Evolutionary conservation across 2,113 vertebrate species (phyloP), one percentile per base, ranked within the genome.

Genomic region (Phyllopteryx taeniolatus): DNA sequence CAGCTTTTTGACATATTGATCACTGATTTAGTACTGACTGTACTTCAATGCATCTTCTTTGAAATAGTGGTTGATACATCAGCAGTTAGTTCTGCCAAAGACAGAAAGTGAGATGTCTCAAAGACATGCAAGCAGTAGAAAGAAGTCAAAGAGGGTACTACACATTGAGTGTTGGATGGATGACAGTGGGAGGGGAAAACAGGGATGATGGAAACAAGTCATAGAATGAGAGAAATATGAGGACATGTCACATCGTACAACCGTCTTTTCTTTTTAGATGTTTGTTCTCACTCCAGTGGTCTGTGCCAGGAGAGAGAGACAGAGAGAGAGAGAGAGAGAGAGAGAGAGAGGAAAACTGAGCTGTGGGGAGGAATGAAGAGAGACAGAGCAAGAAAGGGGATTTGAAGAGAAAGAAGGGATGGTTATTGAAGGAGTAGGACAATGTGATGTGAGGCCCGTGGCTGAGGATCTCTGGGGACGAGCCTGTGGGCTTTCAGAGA

Each of bases 401-500:
- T 73, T 75, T 75, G 68, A 74, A 68, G 57, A 71, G 66, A 57
- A 74, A 87, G 72, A 75, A 68, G 60, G 33, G 57, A 73, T 22
- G 47, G 47, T 68, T 65, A 72, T 49, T 59, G 60, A 64, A 63
- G 73, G 76, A 79, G 77, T 60, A 74, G 79, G 75, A 81, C 70
- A 71, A 67, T 77, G 54, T 75, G 72, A 75, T 80, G 70, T 67
- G 70, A 71, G 73, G 79, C 76, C 79, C 47, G 71, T 80, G 75
- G 72, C 72, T 71, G 59, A 77, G 68, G 77, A 71, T 88, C 78
- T 78, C 68, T 1, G 47, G 85, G 78, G 78, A 88, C 61, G 0
- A 75, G 77, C 77, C 78, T 80, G 66, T 81, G 83, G 76, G 79
- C 79, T 83, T 83, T 81, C 75, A 67, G 72, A 89, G 82, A 88